phyloP scores from a whole-genome alignment of 2,888 invertebrate species.

The Gryllus longicercus region DNA sequence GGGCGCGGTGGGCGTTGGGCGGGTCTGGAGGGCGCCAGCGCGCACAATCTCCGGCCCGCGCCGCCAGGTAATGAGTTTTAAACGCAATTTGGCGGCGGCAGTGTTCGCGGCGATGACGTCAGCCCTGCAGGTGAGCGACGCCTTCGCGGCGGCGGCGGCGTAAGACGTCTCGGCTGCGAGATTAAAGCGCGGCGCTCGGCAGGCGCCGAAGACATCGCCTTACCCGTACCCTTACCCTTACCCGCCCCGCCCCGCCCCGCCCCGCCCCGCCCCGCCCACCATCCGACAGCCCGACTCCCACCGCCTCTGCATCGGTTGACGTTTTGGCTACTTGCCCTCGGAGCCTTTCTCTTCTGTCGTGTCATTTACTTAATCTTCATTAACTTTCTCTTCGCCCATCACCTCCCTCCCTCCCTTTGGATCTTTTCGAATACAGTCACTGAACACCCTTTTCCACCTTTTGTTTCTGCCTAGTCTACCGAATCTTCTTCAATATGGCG shows the following conservation, averaged over 20 bases:
- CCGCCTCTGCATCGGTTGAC: background rate
- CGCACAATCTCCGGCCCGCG: slow-evolving; percentile 8
- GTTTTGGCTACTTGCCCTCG: background rate
- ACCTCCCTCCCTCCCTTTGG: too few species aligned
- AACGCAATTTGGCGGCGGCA: background rate
- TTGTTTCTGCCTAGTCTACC: too few species aligned
- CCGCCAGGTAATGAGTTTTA: slow-evolving; percentile 17
- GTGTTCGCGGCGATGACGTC: background rate
- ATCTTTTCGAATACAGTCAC: too few species aligned
- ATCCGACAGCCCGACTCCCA: background rate
- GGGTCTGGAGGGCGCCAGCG: background rate
- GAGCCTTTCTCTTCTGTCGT: too few species aligned
- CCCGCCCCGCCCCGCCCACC: too few species aligned
- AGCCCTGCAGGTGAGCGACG: background rate
- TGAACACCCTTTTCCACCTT: too few species aligned
- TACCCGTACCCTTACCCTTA: too few species aligned
- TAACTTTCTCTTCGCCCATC: too few species aligned
- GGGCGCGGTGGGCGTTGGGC: background rate
- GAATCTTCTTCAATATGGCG: too few species aligned
- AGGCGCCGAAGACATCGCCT: too few species aligned
- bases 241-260: too few species aligned
- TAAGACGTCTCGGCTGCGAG: background rate
- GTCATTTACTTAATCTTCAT: too few species aligned
- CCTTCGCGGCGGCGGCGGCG: background rate
- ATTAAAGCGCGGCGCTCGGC: background rate